phyloP scores from a whole-genome alignment of 2,888 invertebrate species.

The Automeris io region DNA sequence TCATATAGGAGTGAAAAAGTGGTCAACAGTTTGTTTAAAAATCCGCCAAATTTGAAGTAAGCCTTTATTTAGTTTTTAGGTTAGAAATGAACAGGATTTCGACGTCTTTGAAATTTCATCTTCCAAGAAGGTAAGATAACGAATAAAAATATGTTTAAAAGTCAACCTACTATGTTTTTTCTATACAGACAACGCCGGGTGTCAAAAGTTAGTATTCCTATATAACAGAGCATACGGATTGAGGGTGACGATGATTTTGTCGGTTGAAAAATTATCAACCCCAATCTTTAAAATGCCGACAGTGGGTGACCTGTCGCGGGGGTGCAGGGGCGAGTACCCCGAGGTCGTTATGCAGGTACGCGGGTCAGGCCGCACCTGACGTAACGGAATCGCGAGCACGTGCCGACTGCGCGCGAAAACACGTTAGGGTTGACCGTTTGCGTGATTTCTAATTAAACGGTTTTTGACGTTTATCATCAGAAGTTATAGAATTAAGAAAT shows the following conservation, averaged over 20 bases:
- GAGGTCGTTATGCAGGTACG: conserved; percentile 33
- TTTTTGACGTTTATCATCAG: too few species aligned
- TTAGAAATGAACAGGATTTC: too few species aligned
- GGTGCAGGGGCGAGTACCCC: conserved; percentile 46
- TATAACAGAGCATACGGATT: neutral
- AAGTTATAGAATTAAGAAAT: neutral
- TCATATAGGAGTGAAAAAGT: too few species aligned
- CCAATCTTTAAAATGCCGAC: conserved; percentile 5
- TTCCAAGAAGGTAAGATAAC: too few species aligned
- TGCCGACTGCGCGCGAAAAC: conserved; percentile 42
- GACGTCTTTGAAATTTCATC: too few species aligned
- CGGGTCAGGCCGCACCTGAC: conserved; percentile 44
- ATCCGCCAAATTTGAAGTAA: too few species aligned
- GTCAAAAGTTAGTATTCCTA: too few species aligned
- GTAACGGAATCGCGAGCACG: conserved; percentile 57
- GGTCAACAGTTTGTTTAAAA: too few species aligned
- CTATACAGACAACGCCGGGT: too few species aligned
- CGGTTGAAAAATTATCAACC: conserved; percentile 9
- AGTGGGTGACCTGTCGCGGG: conserved; percentile 22
- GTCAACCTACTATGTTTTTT: too few species aligned
- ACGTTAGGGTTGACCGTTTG: conserved; percentile 14
- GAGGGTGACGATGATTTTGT: neutral
- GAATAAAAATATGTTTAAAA: too few species aligned
- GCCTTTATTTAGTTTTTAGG: too few species aligned
- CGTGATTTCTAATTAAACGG: neutral